A percentile compares a stretch with the other conserved stretches of the same genome.
phyloP scores from a whole-genome alignment of 1,140 invertebrate species.

The Cydia strobilella region DNA sequence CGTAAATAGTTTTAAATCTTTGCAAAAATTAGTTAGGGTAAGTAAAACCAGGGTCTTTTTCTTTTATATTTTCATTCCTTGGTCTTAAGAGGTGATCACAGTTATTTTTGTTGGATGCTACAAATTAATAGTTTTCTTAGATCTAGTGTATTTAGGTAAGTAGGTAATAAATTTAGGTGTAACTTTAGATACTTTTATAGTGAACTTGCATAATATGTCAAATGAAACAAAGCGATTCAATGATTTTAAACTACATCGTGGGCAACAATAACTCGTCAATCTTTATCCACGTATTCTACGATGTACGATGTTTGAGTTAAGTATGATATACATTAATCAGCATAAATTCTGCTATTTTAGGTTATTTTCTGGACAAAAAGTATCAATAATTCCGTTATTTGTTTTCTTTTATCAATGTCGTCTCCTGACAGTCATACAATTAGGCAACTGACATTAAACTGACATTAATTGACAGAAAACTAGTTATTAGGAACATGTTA shows the following conservation, averaged over 20 bases:
- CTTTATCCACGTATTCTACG: no score
- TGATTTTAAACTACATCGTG: not conserved
- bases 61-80: slow-evolving; percentile 10
- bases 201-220: not conserved
- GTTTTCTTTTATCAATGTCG: no score
- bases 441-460: no score
- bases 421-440: no score
- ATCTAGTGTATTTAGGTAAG: not conserved
- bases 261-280: not conserved
- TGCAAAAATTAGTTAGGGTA: not conserved
- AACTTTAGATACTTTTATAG: not conserved
- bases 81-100: slow-evolving; percentile 20
- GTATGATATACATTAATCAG: no score
- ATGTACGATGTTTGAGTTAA: no score
- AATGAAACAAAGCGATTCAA: not conserved
- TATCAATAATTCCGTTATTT: no score
- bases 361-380: no score
- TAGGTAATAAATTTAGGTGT: not conserved
- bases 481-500: no score
- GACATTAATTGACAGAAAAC: no score
- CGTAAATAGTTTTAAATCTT: not conserved
- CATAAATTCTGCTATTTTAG: no score
- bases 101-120: slow-evolving; percentile 15
- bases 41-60: slow-evolving; percentile 7
- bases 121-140: not conserved